phyloP scores from a whole-genome alignment of 2,113 vertebrate genomes.

The Microcebus tavaratra region DNA sequence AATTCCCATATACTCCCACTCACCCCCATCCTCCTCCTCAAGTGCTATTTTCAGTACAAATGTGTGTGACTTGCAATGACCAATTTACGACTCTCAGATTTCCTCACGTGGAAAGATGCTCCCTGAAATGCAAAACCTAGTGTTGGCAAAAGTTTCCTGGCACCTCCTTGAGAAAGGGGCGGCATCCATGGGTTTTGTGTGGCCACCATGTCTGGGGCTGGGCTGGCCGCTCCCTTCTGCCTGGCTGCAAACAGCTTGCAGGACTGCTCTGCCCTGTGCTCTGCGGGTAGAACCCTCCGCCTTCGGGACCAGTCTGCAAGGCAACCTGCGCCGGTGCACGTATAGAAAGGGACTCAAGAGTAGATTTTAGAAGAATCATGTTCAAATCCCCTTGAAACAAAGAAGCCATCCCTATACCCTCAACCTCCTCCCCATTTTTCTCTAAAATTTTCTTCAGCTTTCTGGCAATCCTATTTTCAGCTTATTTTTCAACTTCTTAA shows the following conservation, averaged over 20 bases:
- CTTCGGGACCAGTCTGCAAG: not conserved
- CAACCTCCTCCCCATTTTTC: constrained; percentile 6
- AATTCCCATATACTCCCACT: fast-evolving
- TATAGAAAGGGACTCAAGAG: not conserved
- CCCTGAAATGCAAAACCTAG: not conserved
- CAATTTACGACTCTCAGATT: not conserved
- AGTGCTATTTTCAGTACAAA: not conserved
- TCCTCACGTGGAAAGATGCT: not conserved
- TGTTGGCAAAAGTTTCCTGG: not conserved
- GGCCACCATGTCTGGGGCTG: fast-evolving
- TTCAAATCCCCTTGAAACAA: constrained; percentile 49
- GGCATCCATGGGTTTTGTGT: not conserved
- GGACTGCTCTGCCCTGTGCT: not conserved
- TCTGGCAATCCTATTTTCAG: not conserved
- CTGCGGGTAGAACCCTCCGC: not conserved
- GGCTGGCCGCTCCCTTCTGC: not conserved
- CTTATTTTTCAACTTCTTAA: not conserved
- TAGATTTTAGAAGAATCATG: not conserved
- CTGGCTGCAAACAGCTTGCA: fast-evolving
- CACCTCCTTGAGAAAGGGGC: not conserved
- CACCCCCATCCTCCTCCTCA: not conserved
- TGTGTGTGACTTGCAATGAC: not conserved
- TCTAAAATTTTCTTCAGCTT: constrained; percentile 28
- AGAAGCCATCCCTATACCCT: not conserved
- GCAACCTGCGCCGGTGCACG: not conserved